Base-by-base conservation (phyloP, 2,113 vertebrate species). In the Oxyruncus cristatus region DNA sequence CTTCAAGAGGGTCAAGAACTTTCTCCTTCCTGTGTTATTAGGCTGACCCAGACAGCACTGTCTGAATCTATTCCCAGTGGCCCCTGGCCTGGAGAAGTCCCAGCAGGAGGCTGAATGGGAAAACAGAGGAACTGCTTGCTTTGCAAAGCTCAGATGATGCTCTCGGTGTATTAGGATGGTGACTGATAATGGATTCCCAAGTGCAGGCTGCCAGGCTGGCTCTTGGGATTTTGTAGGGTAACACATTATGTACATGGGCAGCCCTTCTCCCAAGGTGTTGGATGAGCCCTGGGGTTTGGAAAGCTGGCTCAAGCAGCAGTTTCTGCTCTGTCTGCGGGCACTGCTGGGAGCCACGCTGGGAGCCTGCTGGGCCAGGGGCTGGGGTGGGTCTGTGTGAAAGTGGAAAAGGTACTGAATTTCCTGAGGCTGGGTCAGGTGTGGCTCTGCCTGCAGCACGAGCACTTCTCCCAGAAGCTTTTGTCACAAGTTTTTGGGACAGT, bases 211-310 rank as follows among this genome's bases (percentile, higher is more conserved):
- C 6, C 28, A 30, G 27, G 5, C 10, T 4, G n/a, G 27, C 46
- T 49, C 3, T 20, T 46, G 8, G n/a, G 18, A 19, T 12, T 56
- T 61, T 30, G 28, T 32, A 37, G 61, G 66, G 2, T 52, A 62
- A 42, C 0, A 0, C 0, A 0, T 67, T 33, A 19, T 1, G 7
- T 19, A 8, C 6, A 0, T 0, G 1, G 63, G 59, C 8, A 75
- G 23, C 24, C 37, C 17, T 58, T 42, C 22, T 37, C 53, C 27
- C 4, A 22, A 14, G 15, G 26, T 12, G 12, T 24, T 61, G 42
- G 35, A 27, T 32, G 70, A 47, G 53, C 33, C 39, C 11, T 39
- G 0, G 5, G 23, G 22, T 24, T 44, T 9, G 30, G 30, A 33
- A 33, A n/a, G 52, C 20, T n/a, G 21, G 42, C 28, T 11, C 62